phyloP scores from a whole-genome alignment of 2,113 vertebrate species.

The Sebastes fasciatus region DNA sequence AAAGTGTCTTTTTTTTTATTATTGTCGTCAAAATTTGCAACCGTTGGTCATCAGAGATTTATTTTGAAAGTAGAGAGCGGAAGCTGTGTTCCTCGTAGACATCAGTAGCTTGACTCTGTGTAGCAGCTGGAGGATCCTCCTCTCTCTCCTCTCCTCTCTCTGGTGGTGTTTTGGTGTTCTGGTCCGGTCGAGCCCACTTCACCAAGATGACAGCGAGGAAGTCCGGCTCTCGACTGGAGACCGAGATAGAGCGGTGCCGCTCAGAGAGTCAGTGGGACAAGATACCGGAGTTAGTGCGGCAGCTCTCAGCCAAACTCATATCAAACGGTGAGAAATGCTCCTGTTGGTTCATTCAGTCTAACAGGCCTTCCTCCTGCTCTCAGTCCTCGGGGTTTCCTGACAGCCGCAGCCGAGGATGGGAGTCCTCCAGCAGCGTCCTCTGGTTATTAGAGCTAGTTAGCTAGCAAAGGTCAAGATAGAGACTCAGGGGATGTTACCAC shows the following conservation, averaged over 20 bases:
- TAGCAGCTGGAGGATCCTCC: not conserved
- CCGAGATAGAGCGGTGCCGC: conserved; percentile 93
- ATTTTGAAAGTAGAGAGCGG: conserved; percentile 19
- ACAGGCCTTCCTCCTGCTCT: conserved; percentile 59
- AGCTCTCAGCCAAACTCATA: conserved; percentile 93
- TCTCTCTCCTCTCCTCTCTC: no score
- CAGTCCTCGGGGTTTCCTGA: conserved; percentile 77
- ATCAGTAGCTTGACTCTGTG: not conserved
- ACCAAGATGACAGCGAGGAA: conserved; percentile 92
- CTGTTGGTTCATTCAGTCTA: conserved; percentile 33
- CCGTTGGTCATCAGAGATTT: not conserved
- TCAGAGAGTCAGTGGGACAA: conserved; percentile 94
- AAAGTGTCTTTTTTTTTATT: no score
- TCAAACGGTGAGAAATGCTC: conserved; percentile 87
- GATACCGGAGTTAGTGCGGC: conserved; percentile 91
- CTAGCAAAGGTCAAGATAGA: conserved; percentile 13
- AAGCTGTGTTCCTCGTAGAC: accelerated
- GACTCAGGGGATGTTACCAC: not conserved
- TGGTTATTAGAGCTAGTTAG: not conserved
- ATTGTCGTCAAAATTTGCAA: not conserved
- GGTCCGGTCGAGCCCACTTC: conserved; percentile 51
- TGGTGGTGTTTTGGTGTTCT: conserved; percentile 46
- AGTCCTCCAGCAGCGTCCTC: not conserved
- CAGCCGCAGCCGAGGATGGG: not conserved
- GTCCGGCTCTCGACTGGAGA: conserved; percentile 93